A percentile compares a stretch with the other conserved stretches of the same genome.
phyloP scores from a whole-genome alignment of 2,888 invertebrate genomes.

The Xiphydria camelus region DNA sequence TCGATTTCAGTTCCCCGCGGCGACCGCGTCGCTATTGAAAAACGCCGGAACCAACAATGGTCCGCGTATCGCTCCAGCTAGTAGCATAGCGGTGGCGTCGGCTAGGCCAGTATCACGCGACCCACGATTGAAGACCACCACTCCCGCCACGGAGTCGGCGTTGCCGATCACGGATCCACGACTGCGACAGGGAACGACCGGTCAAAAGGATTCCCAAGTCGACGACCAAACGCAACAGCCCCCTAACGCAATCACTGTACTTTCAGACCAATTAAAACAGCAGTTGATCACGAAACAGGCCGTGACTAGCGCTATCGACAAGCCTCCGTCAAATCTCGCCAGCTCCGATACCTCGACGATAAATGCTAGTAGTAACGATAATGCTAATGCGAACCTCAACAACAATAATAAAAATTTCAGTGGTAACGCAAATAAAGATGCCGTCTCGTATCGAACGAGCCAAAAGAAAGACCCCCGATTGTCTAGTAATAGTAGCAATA shows the following conservation, averaged over 20 bases:
- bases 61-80: constrained; percentile 63
- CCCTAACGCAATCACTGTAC: constrained; percentile 46
- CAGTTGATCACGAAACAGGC: constrained; percentile 49
- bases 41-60: constrained; percentile 43
- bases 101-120: constrained; percentile 56
- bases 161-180: constrained; percentile 35
- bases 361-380: constrained; percentile 46
- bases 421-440: constrained; percentile 52
- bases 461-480: constrained; percentile 55
- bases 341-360: constrained; percentile 39
- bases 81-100: constrained; percentile 60
- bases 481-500: constrained; percentile 52
- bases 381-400: constrained; percentile 44
- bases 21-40: constrained; percentile 46
- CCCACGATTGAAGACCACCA: constrained; percentile 47
- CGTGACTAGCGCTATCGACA: constrained; percentile 47
- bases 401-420: constrained; percentile 47
- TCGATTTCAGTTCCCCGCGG: constrained; percentile 44
- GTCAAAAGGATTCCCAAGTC: constrained; percentile 26
- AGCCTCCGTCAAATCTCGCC: constrained; percentile 43
- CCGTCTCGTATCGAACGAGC: constrained; percentile 52
- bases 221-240: constrained; percentile 36
- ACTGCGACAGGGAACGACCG: constrained; percentile 29
- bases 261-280: constrained; percentile 53
- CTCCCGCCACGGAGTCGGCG: constrained; percentile 14